Evolutionary conservation across 2,113 vertebrate genomes (phyloP).

Genomic region (Dromaius novaehollandiae): DNA sequence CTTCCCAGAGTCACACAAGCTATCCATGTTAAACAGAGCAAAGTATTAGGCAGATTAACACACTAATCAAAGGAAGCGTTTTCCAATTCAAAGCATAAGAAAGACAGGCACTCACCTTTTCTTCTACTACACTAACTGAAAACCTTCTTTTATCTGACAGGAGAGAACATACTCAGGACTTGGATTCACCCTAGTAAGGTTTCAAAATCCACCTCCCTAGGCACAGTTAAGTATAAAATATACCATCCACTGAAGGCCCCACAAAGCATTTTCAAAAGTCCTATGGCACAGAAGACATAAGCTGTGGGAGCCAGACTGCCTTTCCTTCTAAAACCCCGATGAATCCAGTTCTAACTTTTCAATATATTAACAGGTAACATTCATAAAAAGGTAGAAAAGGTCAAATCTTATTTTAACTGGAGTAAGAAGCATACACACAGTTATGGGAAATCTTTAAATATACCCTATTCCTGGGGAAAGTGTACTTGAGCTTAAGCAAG

Average conservation of each 20-base stretch:
- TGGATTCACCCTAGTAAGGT: neutral
- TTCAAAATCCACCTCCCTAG: neutral
- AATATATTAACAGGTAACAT: accelerated
- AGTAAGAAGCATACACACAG: neutral
- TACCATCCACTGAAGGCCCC: neutral
- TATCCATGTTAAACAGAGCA: neutral
- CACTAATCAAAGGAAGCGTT: neutral
- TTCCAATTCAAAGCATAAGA: neutral
- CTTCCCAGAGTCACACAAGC: neutral
- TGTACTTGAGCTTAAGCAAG: neutral
- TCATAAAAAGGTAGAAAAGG: neutral
- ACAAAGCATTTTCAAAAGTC: neutral
- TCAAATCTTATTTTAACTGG: accelerated
- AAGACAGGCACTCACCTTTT: neutral
- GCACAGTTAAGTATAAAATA: accelerated
- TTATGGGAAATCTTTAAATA: neutral
- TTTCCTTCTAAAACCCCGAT: neutral
- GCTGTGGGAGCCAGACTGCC: accelerated
- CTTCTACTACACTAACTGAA: neutral
- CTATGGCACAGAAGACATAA: accelerated
- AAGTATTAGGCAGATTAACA: neutral
- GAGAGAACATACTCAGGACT: neutral
- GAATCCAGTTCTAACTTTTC: neutral
- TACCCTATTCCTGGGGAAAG: neutral
- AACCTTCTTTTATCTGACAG: neutral